phyloP scores from a whole-genome alignment of 2,113 vertebrate species.

The Tenebrosternarchus preto region DNA sequence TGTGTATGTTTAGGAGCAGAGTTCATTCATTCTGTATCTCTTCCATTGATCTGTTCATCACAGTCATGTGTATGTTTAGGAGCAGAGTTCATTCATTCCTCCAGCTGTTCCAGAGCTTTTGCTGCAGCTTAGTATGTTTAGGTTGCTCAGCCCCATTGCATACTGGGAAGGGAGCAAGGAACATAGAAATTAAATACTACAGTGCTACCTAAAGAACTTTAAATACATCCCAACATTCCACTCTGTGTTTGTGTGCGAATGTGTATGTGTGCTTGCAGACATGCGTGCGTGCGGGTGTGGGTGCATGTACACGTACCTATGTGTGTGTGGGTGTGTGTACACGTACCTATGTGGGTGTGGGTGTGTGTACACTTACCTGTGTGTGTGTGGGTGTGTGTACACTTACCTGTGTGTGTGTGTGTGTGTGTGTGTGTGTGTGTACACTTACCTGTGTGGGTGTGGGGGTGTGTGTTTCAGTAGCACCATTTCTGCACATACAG shows the following conservation, averaged over 20 bases:
- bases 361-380: not conserved
- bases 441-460: too few species aligned
- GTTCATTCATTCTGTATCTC: not conserved
- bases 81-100: too few species aligned
- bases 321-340: not conserved
- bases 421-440: not conserved
- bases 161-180: not conserved
- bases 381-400: not conserved
- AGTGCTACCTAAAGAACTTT: too few species aligned
- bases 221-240: not conserved
- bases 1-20: too few species aligned
- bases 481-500: too few species aligned
- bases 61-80: too few species aligned
- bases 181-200: too few species aligned
- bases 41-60: too few species aligned
- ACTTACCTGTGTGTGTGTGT: not conserved
- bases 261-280: not conserved
- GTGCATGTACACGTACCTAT: not conserved
- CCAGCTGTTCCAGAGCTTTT: too few species aligned
- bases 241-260: conserved; percentile 11
- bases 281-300: not conserved
- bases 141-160: not conserved
- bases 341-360: not conserved
- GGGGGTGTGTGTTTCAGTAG: conserved; percentile 66
- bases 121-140: not conserved